phyloP scores from a whole-genome alignment of 2,888 invertebrate species.

The Desoria tigrina region DNA sequence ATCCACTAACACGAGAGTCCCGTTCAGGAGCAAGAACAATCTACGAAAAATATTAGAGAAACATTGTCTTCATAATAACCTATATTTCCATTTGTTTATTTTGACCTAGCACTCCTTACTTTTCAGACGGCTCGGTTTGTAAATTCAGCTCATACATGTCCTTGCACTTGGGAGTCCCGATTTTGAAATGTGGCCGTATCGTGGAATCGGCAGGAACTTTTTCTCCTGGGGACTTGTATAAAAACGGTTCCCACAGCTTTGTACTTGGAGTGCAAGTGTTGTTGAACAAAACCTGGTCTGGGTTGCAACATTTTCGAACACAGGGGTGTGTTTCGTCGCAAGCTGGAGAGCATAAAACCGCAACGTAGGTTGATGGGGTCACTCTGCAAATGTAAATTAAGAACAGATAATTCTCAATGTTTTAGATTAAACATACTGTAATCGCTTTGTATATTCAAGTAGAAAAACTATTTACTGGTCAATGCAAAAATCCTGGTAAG shows the following conservation, averaged over 20 bases:
- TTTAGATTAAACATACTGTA: too few relatives aligned
- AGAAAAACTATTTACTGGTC: conserved; percentile 53
- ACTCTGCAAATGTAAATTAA: conserved; percentile 18
- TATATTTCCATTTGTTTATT: conserved; percentile 3
- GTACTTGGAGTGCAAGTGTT: conserved; percentile 40
- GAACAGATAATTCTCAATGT: too few relatives aligned
- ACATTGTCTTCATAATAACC: conserved; percentile 2
- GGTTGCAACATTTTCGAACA: conserved; percentile 51
- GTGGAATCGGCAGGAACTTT: conserved; percentile 6
- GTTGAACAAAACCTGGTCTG: conserved; percentile 43
- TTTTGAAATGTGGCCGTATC: conserved; percentile 36
- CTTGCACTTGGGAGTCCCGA: conserved; percentile 45
- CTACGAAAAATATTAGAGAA: conserved; percentile 25
- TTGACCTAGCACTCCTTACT: conserved; percentile 34
- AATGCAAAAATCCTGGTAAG: conserved; percentile 50
- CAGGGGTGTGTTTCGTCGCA: conserved; percentile 48
- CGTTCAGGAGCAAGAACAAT: conserved; percentile 46
- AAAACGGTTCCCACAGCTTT: conserved; percentile 44
- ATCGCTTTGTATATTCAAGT: too few relatives aligned
- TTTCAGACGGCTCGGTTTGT: conserved; percentile 42
- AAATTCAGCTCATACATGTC: conserved; percentile 39
- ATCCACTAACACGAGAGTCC: conserved; percentile 45
- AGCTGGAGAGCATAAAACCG: conserved; percentile 49
- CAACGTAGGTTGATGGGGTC: conserved; percentile 33
- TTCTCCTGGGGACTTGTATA: conserved; percentile 39